Percentiles rank a stretch among this genome's conserved stretches.
Conservation (phyloP, 1,140 invertebrate species). For the Aricia agestis region DNA sequence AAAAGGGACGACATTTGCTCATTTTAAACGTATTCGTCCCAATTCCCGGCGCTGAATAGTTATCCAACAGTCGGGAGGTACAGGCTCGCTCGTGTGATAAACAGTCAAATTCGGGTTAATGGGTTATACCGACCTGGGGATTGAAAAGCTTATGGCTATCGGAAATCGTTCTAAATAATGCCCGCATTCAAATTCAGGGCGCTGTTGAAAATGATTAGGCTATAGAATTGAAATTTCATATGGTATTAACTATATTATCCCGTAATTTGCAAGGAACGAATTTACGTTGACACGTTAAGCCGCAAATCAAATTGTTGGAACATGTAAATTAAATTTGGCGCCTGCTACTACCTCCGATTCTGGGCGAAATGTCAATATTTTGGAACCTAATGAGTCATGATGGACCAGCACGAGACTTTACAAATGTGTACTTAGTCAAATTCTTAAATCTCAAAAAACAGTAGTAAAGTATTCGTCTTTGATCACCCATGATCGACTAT, state of each 20-base stretch:
- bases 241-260: background rate
- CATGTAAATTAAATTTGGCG: background rate
- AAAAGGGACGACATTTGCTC: conserved; percentile 25
- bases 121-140: background rate
- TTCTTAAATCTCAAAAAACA: no score
- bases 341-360: no score
- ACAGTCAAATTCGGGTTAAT: conserved; percentile 10
- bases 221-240: background rate
- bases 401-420: no score
- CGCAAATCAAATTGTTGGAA: background rate
- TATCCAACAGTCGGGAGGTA: background rate
- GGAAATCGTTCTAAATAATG: conserved; percentile 5
- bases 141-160: background rate
- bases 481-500: no score
- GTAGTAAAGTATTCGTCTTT: no score
- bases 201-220: background rate
- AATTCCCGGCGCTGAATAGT: background rate
- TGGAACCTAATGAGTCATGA: no score
- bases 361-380: no score
- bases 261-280: background rate
- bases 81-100: conserved; percentile 6
- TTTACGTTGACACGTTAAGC: background rate
- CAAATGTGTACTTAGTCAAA: no score
- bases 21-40: conserved; percentile 12
- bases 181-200: background rate